Evolutionary conservation across 2,113 vertebrate genomes (phyloP), one percentile per base, ranked within the genome.

Genomic region (Sturnira hondurensis): DNA sequence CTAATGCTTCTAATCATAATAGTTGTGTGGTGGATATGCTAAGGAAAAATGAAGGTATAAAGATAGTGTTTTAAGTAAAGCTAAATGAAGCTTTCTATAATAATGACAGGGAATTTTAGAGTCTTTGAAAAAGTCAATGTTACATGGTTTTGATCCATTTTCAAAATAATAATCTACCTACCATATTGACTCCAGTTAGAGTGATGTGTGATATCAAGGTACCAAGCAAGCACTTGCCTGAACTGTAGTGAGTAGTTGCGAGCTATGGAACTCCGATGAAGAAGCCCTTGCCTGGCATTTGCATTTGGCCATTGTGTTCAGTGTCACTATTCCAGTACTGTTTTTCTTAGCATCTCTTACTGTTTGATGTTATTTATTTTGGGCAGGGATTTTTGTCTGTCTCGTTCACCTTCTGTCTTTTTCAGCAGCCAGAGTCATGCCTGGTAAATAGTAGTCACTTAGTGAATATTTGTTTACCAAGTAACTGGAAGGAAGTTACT

Each of bases 11-110:
- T 85, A 96, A 96, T 86, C 93, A 94, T 90, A 96, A 93, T 76
- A 86, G 96, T 36, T 97, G 50, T 96, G 76, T 96, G 85, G 71
- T 90, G 94, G 96, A 97, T 85, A 50, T 97, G 83, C 94, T 94
- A 71, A 97, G 94, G 96, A 97, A 95, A 96, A 97, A 65, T 58
- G 97, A 98, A 98, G 97, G 97, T 98, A 98, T 43, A 50, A 91
- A 8, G 87, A 56, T 38, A 28, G 14, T 3, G 33, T 92, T 96
- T 95, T 84, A 54, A 52, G 47, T 52, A 83, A 93, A 91, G 33
- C 13, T 74, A 67, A 61, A 65, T 74, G 61, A 54, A 65, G 15
- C 52, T 92, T 92, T 93, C 83, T 95, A 43, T 95, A 82, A 52
- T 58, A 78, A 82, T 58, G 17, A 16, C 36, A 63, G 70, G 56